Percentiles rank a stretch among this genome's conserved stretches.
These are phyloP conservation scores for Anthopleura sola DNA, from an alignment of 64 coral and sea anemone species.

Conservation along the genomic window DNA sequence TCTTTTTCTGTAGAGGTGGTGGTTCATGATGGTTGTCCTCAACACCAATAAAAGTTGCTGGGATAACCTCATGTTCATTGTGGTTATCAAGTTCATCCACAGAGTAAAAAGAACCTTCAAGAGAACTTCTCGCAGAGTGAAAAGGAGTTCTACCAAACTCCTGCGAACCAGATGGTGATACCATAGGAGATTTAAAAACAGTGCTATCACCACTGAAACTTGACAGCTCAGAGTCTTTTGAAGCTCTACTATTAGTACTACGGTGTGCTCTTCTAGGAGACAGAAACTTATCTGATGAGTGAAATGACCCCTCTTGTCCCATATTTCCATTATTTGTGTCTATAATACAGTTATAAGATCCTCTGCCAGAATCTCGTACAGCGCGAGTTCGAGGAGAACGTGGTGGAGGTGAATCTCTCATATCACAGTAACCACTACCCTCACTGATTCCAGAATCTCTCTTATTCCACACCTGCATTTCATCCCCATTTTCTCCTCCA, in stretches of 20 bases:
- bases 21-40: slow-evolving; percentile 62
- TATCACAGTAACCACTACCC: slow-evolving; percentile 50
- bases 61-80: slow-evolving; percentile 53
- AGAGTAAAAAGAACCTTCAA: slow-evolving; percentile 68
- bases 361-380: slow-evolving; percentile 73
- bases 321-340: slow-evolving; percentile 78
- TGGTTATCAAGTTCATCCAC: slow-evolving; percentile 64
- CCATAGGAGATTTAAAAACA: slow-evolving; percentile 38
- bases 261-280: not conserved
- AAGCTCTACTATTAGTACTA: not conserved
- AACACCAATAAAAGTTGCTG: slow-evolving; percentile 65
- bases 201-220: slow-evolving; percentile 39
- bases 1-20: slow-evolving; percentile 49
- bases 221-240: slow-evolving; percentile 64
- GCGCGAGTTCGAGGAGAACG: slow-evolving; percentile 45
- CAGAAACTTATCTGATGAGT: slow-evolving; percentile 4
- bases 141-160: slow-evolving; percentile 52
- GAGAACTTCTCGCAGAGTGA: slow-evolving; percentile 66
- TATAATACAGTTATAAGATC: slow-evolving; percentile 68
- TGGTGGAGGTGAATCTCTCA: slow-evolving; percentile 58
- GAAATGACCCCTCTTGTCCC: slow-evolving; percentile 34
- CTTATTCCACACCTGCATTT: slow-evolving; percentile 16
- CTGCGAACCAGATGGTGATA: slow-evolving; percentile 51
- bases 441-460: slow-evolving; percentile 97
- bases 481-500: slow-evolving; percentile 39